phyloP scores from a whole-genome alignment of 2,888 invertebrate genomes.

The Elmis aenea region DNA sequence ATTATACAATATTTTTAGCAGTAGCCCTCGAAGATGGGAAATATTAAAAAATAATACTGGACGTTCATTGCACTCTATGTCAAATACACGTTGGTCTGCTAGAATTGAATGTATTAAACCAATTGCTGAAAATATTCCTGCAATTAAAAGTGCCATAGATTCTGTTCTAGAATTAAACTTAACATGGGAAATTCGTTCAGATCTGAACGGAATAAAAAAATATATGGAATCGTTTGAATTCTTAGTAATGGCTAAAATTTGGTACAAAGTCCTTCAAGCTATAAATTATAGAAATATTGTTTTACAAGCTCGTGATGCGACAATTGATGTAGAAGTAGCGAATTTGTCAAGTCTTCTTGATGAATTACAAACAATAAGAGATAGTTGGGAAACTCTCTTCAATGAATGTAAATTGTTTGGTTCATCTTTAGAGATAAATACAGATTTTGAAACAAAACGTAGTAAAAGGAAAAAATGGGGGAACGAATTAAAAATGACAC shows the following conservation, averaged over 20 bases:
- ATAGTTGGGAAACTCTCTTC: not conserved
- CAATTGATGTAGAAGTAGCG: not conserved
- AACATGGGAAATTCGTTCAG: not conserved
- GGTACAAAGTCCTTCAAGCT: no score
- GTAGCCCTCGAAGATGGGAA: no score
- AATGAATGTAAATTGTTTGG: no score
- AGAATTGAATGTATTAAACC: not conserved
- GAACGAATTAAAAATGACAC: no score
- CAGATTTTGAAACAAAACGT: no score
- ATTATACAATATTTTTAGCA: not conserved
- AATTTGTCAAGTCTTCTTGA: not conserved
- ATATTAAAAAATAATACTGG: not conserved
- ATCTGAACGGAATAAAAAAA: not conserved
- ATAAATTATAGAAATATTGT: not conserved
- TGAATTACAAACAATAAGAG: slow-evolving; percentile 1
- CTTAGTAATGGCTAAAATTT: not conserved
- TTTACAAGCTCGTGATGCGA: not conserved
- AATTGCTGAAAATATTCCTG: not conserved
- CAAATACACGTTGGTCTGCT: slow-evolving; percentile 1
- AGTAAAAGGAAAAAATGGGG: no score
- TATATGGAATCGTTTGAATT: not conserved
- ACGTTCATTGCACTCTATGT: not conserved
- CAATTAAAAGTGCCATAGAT: not conserved
- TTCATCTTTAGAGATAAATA: no score
- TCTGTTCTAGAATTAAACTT: not conserved